Conservation (phyloP, 2,888 invertebrate species). For the Lithosia quadra region DNA sequence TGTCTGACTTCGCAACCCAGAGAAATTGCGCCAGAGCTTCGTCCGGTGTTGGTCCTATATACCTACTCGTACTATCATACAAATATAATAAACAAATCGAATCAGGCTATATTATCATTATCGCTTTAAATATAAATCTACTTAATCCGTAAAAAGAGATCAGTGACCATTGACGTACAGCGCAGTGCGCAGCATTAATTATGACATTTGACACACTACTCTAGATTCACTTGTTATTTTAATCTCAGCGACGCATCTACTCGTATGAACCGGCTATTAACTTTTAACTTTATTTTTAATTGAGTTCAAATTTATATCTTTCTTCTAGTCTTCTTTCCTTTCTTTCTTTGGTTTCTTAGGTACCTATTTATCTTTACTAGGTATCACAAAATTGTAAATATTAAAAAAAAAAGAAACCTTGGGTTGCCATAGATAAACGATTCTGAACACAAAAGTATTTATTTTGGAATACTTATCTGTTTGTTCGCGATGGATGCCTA, state of each 20-base stretch:
- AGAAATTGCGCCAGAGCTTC: too few species aligned
- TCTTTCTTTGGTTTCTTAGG: background rate
- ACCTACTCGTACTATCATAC: background rate
- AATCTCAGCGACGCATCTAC: background rate
- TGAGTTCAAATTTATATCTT: background rate
- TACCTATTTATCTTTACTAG: too few species aligned
- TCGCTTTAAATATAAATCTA: background rate
- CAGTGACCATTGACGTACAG: conserved; percentile 7
- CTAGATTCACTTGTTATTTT: conserved; percentile 13
- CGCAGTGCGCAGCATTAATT: conserved; percentile 13
- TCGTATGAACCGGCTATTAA: background rate
- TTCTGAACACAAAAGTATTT: too few species aligned
- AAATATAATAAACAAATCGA: background rate
- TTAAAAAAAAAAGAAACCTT: too few species aligned
- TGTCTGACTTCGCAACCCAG: too few species aligned
- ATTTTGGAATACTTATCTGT: too few species aligned
- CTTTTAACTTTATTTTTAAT: background rate
- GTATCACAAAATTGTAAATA: too few species aligned
- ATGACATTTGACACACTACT: conserved; percentile 14
- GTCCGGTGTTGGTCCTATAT: too few species aligned
- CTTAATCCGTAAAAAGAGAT: background rate
- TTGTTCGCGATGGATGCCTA: too few species aligned
- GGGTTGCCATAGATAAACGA: too few species aligned
- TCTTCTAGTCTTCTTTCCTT: background rate
- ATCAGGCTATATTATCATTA: background rate